Evolutionary conservation across 2,113 vertebrate species (phyloP), one percentile per base, ranked within the genome.

Genomic region (Paracyprichromis sp.): DNA sequence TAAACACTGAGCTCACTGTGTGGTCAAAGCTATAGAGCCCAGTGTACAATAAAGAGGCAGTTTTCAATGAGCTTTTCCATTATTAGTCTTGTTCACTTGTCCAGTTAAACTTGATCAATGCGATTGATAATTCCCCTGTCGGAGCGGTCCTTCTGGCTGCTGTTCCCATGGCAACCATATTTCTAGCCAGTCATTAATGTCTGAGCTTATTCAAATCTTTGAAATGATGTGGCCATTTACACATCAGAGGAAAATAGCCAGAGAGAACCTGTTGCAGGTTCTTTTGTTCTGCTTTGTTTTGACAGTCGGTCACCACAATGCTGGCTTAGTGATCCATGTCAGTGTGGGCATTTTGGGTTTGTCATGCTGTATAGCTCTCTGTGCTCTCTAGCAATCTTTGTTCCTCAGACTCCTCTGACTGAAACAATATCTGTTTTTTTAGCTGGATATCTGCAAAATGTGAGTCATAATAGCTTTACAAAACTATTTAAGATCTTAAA

Each of bases 101-200:
- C 47, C 69, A 63, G 31, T 71, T 54, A 91, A 52, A 78, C 26
- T 3, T 52, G 73, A 78, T 93, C 83, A 50, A 78, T 71, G 43
- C 50, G 83, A 92, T 88, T 91, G 91, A 92, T 89, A 80, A 90
- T 81, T 43, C 84, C 66, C 76, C 80, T 85, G 83, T 82, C 26
- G 34, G 81, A 56, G 21, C 2, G 21, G 57, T 56, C 82, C 80
- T 69, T 57, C 82, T 86, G 93, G 82, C 83, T 57, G 69, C 84
- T 86, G 91, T 94, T 93, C 53, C 89, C 84, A 92, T 89, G 90
- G 89, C 56, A 90, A 93, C 92, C n/a, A 40, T 17, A 80, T 86
- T 87, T 71, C 88, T 34, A 81, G 54, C 36, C 84, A 86, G 82
- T 53, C 87, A 54, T 83, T 87, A 61, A 80, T 21, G 66, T 85